phyloP scores from a whole-genome alignment of 2,113 vertebrate species.

The Leptosomus discolor region DNA sequence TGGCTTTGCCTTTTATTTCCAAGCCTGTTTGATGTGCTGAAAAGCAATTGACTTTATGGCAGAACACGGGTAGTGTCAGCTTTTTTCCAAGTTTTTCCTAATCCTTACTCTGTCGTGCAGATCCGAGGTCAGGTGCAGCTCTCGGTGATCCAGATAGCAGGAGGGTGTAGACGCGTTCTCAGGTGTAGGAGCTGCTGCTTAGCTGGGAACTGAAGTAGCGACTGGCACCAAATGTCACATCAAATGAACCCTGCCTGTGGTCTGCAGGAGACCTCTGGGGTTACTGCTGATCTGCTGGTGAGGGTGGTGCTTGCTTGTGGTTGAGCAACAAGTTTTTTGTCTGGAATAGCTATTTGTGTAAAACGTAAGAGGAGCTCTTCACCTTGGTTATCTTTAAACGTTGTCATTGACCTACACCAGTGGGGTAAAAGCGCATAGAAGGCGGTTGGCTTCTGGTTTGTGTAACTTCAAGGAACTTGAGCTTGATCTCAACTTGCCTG shows the following conservation, averaged over 20 bases:
- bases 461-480: not conserved
- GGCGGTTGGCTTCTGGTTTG: not conserved
- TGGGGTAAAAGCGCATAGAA: not conserved
- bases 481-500: not conserved
- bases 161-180: not conserved
- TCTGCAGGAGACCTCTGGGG: not conserved
- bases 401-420: fast-evolving
- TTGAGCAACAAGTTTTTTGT: not conserved
- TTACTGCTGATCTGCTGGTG: not conserved
- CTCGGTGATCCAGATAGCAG: not conserved
- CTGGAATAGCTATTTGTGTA: not conserved
- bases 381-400: not conserved
- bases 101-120: not conserved
- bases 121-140: not conserved
- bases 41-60: not conserved
- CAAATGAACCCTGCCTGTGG: fast-evolving
- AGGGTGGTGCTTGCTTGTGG: not conserved
- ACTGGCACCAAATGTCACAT: fast-evolving
- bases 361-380: not conserved
- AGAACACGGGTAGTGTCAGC: fast-evolving
- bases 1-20: not conserved
- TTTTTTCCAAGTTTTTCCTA: not conserved
- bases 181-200: not conserved
- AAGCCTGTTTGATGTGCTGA: not conserved
- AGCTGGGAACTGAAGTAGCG: not conserved